Base-by-base conservation (phyloP, 2,888 invertebrate genomes). In the Serrognathus titanus region DNA sequence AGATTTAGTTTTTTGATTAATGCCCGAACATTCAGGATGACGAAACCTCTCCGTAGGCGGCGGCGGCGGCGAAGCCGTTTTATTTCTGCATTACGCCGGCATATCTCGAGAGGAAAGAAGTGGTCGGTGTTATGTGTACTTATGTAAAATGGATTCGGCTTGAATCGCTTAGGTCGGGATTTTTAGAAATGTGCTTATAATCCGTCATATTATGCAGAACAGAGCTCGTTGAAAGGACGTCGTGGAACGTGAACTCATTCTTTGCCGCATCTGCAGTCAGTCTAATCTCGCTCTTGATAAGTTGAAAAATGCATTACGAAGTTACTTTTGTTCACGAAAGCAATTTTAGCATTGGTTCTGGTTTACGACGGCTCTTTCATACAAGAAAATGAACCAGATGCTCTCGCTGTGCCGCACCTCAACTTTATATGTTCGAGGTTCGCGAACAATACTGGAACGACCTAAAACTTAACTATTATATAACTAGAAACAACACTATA, bases 141-240 rank as follows among this genome's bases (percentile, higher is more conserved):
- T 71, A 71, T 71, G 70, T 60, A 71, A 69, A 71, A 70, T 67
- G 68, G 68, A 67, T 70, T 68, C 63, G 58, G 62, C 60, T 56
- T 54, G 64, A 68, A 70, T 64, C 68, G 67, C 68, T 68, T 67
- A 66, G 63, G 64, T 67, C 61, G 67, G 68, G 69, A 69, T 71
- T 72, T 71, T 72, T 69, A 61, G 68, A 70, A 71, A 71, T 70
- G 69, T 69, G 65, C 70, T 69, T 69, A 70, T 71, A 71, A 71
- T 71, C 71, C 69, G 68, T 71, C 70, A 71, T 67, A 70, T 71
- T 71, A 72, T 72, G 69, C 71, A 20, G 43, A 16, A 43, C 43
- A 9, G 43, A 43, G 43, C 43, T 11, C 43, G 43, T 20, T 43
- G 43, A 43, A 43, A 13, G 43, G n/a, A 43, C 43, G 16, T 16